These are phyloP conservation scores for Sebastolobus altivelis DNA, from an alignment of 2,797 vertebrate species.

Conservation along the genomic window DNA sequence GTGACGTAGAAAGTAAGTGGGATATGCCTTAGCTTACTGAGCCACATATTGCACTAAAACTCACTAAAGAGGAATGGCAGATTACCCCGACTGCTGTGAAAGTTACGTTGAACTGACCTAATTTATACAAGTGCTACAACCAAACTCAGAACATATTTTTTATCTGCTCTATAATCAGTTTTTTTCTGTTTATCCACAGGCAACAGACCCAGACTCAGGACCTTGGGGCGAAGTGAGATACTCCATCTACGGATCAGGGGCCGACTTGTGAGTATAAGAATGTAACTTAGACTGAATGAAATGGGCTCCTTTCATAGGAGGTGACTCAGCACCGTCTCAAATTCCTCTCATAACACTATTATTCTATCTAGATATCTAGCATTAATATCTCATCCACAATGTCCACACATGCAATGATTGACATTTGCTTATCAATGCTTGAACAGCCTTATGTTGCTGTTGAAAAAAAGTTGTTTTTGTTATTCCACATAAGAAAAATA, in stretches of 20 bases:
- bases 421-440: neutral
- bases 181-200: constrained; percentile 81
- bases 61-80: neutral
- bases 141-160: neutral
- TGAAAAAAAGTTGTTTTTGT: neutral
- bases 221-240: constrained; percentile 96
- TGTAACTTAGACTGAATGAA: neutral
- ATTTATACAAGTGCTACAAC: neutral
- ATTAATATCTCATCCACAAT: neutral
- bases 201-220: constrained; percentile 94
- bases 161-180: neutral
- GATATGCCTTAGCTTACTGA: neutral
- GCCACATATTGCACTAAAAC: constrained; percentile 2
- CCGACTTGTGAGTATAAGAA: constrained; percentile 92
- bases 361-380: neutral
- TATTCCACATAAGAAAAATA: neutral
- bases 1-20: neutral
- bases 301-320: neutral
- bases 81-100: neutral
- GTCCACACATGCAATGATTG: neutral
- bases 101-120: neutral
- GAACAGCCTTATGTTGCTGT: neutral
- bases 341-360: neutral
- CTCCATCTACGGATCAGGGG: constrained; percentile 93
- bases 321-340: neutral